These are phyloP conservation scores for Diadromus collaris DNA, from an alignment of 2,888 invertebrate species.

Conservation along the genomic window DNA sequence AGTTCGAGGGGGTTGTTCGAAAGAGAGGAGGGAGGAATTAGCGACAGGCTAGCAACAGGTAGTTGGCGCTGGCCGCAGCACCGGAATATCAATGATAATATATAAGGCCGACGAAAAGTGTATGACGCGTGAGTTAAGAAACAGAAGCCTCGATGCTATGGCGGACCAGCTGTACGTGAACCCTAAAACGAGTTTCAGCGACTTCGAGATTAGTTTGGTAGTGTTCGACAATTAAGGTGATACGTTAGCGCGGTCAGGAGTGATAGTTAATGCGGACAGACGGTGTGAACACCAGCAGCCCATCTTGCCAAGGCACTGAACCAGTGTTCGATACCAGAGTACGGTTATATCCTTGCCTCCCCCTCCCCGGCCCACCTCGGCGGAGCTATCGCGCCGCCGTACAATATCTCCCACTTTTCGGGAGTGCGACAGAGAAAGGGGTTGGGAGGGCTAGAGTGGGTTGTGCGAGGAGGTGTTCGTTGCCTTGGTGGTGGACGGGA, in stretches of 20 bases:
- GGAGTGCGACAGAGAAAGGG: conserved; percentile 52
- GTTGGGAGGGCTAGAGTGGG: conserved; percentile 46
- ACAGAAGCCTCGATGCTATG: neutral
- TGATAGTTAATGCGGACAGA: conserved; percentile 47
- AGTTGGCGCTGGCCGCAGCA: conserved; percentile 39
- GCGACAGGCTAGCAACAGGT: conserved; percentile 62
- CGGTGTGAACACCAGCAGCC: conserved; percentile 65
- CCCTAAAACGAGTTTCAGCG: neutral
- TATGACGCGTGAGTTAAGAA: conserved; percentile 2
- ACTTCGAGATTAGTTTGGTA: neutral
- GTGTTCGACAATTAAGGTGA: conserved; percentile 3
- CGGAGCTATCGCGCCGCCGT: conserved; percentile 62
- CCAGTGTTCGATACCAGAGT: conserved; percentile 76
- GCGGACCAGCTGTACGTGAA: neutral
- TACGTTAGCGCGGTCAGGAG: conserved; percentile 15
- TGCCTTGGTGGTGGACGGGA: conserved; percentile 28
- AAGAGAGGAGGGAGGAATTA: conserved; percentile 46
- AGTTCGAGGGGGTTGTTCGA: conserved; percentile 3
- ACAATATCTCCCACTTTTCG: conserved; percentile 60
- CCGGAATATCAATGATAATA: conserved; percentile 42
- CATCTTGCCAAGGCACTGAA: conserved; percentile 75
- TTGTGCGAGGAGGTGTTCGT: conserved; percentile 25
- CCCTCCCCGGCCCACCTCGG: conserved; percentile 47
- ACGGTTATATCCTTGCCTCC: conserved; percentile 76
- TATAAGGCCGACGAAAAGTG: conserved; percentile 12